Conservation (phyloP, 2,113 vertebrate genomes). For the Myotis yumanensis region DNA sequence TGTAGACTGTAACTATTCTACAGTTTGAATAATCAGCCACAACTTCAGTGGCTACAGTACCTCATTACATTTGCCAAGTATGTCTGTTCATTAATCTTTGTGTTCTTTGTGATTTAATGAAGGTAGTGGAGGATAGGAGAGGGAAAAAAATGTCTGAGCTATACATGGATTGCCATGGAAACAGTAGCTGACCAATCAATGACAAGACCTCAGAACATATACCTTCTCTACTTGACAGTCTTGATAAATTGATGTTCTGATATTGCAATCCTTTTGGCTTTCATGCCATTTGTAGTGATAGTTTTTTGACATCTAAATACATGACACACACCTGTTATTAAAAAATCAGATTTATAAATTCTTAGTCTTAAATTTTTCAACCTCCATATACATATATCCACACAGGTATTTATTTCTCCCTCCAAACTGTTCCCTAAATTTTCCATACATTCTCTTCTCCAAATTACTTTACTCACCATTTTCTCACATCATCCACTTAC, state of each 20-base stretch:
- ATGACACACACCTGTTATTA: background rate
- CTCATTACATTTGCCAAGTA: background rate
- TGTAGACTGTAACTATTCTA: background rate
- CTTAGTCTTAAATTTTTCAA: slow-evolving; percentile 11
- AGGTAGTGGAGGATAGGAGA: slow-evolving; percentile 16
- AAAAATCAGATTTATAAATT: background rate
- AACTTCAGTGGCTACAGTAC: background rate
- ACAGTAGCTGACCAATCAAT: slow-evolving; percentile 71
- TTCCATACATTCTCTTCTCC: background rate
- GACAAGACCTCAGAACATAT: slow-evolving; percentile 39
- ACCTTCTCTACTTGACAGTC: background rate
- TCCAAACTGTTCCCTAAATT: background rate
- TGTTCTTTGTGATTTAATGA: slow-evolving; percentile 44
- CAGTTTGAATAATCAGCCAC: background rate
- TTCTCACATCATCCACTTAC: background rate
- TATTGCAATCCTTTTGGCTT: slow-evolving; percentile 27
- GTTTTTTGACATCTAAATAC: slow-evolving; percentile 19
- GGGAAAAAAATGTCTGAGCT: background rate
- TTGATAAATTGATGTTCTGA: slow-evolving; percentile 40
- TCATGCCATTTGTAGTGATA: slow-evolving; percentile 8
- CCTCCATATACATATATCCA: background rate
- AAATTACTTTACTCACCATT: background rate
- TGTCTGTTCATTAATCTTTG: slow-evolving; percentile 57
- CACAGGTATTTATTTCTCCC: slow-evolving; percentile 1
- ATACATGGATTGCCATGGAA: slow-evolving; percentile 73